These are phyloP conservation scores for Acropora tenuis DNA, from an alignment of 64 coral and sea anemone species.

Conservation along the genomic window DNA sequence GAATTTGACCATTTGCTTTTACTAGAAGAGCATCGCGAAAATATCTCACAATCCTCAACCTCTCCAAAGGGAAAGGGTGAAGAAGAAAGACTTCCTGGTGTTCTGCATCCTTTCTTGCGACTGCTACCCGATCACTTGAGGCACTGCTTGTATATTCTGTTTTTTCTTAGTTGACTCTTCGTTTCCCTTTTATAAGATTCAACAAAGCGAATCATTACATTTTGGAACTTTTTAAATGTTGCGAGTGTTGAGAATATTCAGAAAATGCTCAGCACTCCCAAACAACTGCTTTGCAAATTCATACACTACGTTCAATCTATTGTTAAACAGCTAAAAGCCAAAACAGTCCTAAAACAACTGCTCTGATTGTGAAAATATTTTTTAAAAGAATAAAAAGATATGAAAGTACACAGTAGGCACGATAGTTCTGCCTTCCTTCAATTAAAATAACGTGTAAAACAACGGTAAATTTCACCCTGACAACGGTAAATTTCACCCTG, in stretches of 20 bases:
- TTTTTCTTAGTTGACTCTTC: constrained; percentile 21
- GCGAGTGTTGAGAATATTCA: not conserved
- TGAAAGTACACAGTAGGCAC: too few species aligned
- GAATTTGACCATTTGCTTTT: constrained; percentile 36
- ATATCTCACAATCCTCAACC: constrained; percentile 33
- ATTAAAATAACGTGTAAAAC: too few species aligned
- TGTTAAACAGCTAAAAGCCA: not conserved
- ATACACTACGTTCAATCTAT: constrained; percentile 9
- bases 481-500: too few species aligned
- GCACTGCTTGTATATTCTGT: not conserved
- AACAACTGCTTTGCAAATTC: not conserved
- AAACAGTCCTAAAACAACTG: too few species aligned
- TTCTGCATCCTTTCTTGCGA: constrained; percentile 19
- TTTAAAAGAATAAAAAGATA: too few species aligned
- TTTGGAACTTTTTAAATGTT: not conserved
- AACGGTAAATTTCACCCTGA: too few species aligned
- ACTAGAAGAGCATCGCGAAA: constrained; percentile 72
- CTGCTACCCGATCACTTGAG: too few species aligned
- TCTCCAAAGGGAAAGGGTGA: not conserved
- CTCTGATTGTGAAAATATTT: too few species aligned
- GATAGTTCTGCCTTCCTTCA: too few species aligned
- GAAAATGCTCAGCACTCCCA: not conserved
- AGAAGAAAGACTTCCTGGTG: constrained; percentile 67
- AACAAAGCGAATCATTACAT: not conserved
- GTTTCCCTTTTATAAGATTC: constrained; percentile 20